Evolutionary conservation across 2,797 vertebrate species (phyloP).

Genomic region (Phrynocephalus guinanensis): DNA sequence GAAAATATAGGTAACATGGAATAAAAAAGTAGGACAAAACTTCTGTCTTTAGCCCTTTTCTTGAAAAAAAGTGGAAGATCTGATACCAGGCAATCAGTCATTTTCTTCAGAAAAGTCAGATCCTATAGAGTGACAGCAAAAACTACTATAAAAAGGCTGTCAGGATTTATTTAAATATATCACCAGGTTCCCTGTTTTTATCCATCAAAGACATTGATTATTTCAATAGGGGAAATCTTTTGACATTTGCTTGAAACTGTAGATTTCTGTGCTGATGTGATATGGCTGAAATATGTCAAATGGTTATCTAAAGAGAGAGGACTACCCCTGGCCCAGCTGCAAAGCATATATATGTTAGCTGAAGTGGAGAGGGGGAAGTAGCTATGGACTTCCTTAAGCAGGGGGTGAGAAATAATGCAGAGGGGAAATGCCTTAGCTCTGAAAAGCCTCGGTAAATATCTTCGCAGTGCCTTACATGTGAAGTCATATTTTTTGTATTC

Average conservation of each 20-base stretch:
- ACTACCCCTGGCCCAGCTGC: constrained; percentile 13
- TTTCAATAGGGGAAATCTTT: constrained; percentile 71
- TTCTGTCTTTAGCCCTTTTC: constrained; percentile 29
- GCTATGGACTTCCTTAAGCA: constrained; percentile 49
- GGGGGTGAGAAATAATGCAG: constrained; percentile 59
- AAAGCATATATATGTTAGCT: not conserved
- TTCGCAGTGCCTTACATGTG: not conserved
- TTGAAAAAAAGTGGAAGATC: constrained; percentile 20
- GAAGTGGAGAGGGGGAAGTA: constrained; percentile 33
- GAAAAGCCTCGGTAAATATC: constrained; percentile 21
- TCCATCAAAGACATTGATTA: constrained; percentile 78
- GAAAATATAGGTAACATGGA: constrained; percentile 51
- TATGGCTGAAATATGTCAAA: constrained; percentile 67
- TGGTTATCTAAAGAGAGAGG: constrained; percentile 71
- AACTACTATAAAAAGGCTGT: constrained; percentile 68
- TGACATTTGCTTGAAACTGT: constrained; percentile 72
- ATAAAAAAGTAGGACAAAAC: constrained; percentile 60
- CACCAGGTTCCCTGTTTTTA: constrained; percentile 61
- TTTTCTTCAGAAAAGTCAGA: constrained; percentile 68
- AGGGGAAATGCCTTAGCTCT: constrained; percentile 40
- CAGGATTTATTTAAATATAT: constrained; percentile 71
- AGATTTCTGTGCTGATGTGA: constrained; percentile 53
- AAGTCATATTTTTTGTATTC: not conserved
- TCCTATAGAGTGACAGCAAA: constrained; percentile 64
- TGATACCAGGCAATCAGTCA: constrained; percentile 22